phyloP scores from a whole-genome alignment of 2,888 invertebrate species.

The Apocheima hispidaria region DNA sequence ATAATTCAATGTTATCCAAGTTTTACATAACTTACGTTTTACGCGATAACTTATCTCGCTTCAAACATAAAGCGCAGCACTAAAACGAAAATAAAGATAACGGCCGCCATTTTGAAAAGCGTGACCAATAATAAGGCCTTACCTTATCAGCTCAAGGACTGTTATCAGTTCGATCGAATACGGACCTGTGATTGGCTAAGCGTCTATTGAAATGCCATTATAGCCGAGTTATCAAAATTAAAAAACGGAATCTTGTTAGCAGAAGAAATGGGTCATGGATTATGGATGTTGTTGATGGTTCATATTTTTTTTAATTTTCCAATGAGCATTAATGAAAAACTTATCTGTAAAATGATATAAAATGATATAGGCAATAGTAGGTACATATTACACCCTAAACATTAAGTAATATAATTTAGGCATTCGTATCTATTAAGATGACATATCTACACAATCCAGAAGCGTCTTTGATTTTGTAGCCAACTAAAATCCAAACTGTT shows the following conservation, averaged over 20 bases:
- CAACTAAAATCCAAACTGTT: too few relatives aligned
- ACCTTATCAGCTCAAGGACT: conserved; percentile 70
- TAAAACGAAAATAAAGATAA: conserved; percentile 71
- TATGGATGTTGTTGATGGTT: conserved; percentile 50
- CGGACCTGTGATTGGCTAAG: conserved; percentile 69
- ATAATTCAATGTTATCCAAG: conserved; percentile 31
- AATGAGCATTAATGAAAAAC: background rate
- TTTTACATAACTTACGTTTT: conserved; percentile 49
- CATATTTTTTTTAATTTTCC: conserved; percentile 34
- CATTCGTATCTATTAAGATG: too few relatives aligned
- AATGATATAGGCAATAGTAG: too few relatives aligned
- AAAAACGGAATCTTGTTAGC: conserved; percentile 70
- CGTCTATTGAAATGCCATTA: conserved; percentile 52
- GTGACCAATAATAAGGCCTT: conserved; percentile 74
- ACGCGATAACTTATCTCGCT: conserved; percentile 67
- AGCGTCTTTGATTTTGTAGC: too few relatives aligned
- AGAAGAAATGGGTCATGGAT: conserved; percentile 64
- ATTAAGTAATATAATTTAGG: too few relatives aligned
- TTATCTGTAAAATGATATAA: background rate
- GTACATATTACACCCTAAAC: too few relatives aligned
- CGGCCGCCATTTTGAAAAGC: conserved; percentile 76
- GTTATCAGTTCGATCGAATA: conserved; percentile 79
- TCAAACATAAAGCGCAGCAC: conserved; percentile 67
- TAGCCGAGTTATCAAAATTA: conserved; percentile 65
- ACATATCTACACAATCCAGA: too few relatives aligned